Evolutionary conservation across 2,888 invertebrate species (phyloP), one percentile per base, ranked within the genome.

Genomic region (Lumbricus terrestris): DNA sequence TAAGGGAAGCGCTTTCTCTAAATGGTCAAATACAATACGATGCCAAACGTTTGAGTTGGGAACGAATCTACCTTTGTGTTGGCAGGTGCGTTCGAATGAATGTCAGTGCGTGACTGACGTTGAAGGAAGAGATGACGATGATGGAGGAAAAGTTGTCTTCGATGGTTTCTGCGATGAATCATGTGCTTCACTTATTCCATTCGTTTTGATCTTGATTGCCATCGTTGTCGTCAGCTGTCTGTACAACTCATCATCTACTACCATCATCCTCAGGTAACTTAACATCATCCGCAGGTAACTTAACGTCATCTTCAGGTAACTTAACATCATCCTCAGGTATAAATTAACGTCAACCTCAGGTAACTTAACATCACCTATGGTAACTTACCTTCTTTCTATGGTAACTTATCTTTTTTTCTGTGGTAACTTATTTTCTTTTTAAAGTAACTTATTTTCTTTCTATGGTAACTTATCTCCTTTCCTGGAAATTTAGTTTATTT

Each of bases 221-320:
- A 1, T 90, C 18, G 82, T 20, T 13, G 35, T 37, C 54, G 29
- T 35, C 89, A 42, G 35, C 88, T 42, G 83, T 82, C 6, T 82
- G n/a, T 89, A 90, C 90, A 90, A 89, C 40, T 89, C 85, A 23
- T 42, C 90, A 13, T 35, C 47, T 42, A 90, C 90, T 16, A 89
- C 89, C 40, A 54, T 89, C n/a, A 13, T 89, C 18, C 16, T 69
- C 69, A 69, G 69, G 69, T 69, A n/a, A 69, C 0, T 69, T 69
- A n/a, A 47, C 11, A 18, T 47, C 47, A 69, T 54, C 5, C 23
- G 23, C 54, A 54, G 29, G 23, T 54, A 29, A 54, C 23, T 42
- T 16, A 13, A 42, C 20, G 23, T 47, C 47, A 20, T 47, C 1
- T 16, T 69, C 69, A n/a, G 29, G 8, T 29, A 8, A 69, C 69